Percentiles rank a stretch among this genome's conserved stretches.
Evolutionary conservation across 2,888 invertebrate species (phyloP).

Genomic region (Urechis unicinctus): DNA sequence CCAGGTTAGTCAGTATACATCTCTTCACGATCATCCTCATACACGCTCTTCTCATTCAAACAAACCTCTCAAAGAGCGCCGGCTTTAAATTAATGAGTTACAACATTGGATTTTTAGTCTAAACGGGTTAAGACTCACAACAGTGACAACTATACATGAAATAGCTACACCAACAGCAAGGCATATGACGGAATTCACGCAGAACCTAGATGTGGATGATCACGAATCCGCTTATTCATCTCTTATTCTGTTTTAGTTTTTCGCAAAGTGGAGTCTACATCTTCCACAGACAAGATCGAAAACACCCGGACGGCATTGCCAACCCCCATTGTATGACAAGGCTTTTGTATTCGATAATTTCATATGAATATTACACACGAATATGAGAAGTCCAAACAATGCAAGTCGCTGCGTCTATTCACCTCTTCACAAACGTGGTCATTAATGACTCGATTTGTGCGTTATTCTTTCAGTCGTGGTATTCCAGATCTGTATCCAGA

Average conservation of each 20-base stretch:
- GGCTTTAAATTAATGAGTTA: neutral
- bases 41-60: neutral
- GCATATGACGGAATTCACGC: too few species aligned
- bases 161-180: too few species aligned
- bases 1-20: conserved; percentile 18
- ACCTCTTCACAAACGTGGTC: too few species aligned
- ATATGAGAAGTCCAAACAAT: too few species aligned
- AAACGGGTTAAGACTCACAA: too few species aligned
- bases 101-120: neutral
- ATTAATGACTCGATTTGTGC: too few species aligned
- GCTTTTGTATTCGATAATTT: too few species aligned
- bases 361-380: neutral
- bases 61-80: neutral
- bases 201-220: too few species aligned
- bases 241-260: too few species aligned
- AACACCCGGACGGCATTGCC: conserved; percentile 40
- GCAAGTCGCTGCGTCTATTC: too few species aligned
- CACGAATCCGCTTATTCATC: too few species aligned
- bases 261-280: conserved; percentile 43
- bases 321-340: conserved; percentile 42
- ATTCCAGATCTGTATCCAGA: conserved; percentile 49
- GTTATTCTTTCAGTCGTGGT: conserved; percentile 35
- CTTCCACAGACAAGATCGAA: conserved; percentile 42
- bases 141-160: too few species aligned
- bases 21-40: neutral